These are phyloP conservation scores for Molothrus aeneus DNA, from an alignment of 2,797 vertebrate species.

Conservation along the genomic window DNA sequence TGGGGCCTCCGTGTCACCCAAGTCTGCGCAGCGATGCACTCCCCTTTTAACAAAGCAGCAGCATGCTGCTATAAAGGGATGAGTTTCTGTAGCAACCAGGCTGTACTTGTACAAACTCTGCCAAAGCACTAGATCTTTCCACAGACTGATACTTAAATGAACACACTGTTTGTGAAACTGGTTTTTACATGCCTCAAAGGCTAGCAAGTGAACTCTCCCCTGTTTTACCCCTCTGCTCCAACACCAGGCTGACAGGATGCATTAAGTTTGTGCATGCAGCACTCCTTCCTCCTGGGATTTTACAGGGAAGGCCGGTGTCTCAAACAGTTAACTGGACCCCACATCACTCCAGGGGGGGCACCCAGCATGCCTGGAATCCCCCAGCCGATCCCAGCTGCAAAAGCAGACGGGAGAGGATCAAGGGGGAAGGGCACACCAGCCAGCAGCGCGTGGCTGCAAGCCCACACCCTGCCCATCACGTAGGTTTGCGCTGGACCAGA, in stretches of 20 bases:
- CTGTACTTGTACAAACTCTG: slow-evolving; percentile 63
- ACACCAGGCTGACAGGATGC: neutral
- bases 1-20: slow-evolving; percentile 33
- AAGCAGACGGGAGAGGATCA: neutral
- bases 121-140: slow-evolving; percentile 63
- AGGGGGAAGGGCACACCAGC: slow-evolving; percentile 26
- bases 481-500: neutral
- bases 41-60: slow-evolving; percentile 56
- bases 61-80: slow-evolving; percentile 55
- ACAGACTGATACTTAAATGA: slow-evolving; percentile 6
- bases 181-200: neutral
- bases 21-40: neutral
- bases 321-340: neutral
- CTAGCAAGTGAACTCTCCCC: neutral
- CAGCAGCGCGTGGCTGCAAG: neutral
- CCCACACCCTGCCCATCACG: neutral
- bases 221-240: neutral
- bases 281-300: neutral
- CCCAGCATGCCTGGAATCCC: neutral
- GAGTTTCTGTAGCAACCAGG: slow-evolving; percentile 67
- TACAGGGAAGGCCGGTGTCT: neutral
- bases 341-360: neutral
- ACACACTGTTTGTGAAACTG: neutral
- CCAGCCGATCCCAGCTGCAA: neutral
- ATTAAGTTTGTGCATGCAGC: accelerated